Evolutionary conservation across 2,797 vertebrate species (phyloP).

Genomic region (Falco peregrinus): DNA sequence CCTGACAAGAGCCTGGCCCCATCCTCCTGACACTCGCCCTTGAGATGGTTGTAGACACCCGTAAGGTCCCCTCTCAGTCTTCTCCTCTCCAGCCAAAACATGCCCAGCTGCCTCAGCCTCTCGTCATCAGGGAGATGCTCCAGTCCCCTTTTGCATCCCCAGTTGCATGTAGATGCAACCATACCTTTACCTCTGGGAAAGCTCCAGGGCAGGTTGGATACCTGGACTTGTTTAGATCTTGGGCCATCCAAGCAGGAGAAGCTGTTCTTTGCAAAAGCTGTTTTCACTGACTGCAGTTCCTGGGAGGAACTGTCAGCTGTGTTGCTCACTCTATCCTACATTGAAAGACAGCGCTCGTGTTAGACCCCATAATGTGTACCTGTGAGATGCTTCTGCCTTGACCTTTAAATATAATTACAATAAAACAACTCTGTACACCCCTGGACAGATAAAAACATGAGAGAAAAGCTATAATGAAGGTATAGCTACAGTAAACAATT

Average conservation of each 20-base stretch:
- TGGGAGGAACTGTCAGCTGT: background rate
- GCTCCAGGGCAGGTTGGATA: background rate
- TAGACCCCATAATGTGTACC: background rate
- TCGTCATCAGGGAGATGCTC: no score
- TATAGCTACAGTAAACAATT: background rate
- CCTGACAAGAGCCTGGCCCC: no score
- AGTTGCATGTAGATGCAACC: background rate
- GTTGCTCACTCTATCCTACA: background rate
- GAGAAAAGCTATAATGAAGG: background rate
- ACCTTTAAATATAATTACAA: background rate
- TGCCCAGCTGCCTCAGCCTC: no score
- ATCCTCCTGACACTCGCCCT: no score
- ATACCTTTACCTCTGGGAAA: background rate
- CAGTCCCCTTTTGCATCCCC: no score
- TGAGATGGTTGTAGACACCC: no score
- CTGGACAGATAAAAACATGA: background rate
- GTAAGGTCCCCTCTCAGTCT: no score
- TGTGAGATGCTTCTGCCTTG: background rate
- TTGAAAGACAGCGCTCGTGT: fast-evolving
- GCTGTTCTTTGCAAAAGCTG: background rate
- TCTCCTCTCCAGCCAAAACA: no score
- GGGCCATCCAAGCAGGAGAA: background rate
- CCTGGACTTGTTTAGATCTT: background rate
- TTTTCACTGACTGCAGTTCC: background rate
- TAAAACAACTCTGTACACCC: background rate